Conservation (phyloP, 2,113 vertebrate genomes). For the Cepphus grylle region DNA sequence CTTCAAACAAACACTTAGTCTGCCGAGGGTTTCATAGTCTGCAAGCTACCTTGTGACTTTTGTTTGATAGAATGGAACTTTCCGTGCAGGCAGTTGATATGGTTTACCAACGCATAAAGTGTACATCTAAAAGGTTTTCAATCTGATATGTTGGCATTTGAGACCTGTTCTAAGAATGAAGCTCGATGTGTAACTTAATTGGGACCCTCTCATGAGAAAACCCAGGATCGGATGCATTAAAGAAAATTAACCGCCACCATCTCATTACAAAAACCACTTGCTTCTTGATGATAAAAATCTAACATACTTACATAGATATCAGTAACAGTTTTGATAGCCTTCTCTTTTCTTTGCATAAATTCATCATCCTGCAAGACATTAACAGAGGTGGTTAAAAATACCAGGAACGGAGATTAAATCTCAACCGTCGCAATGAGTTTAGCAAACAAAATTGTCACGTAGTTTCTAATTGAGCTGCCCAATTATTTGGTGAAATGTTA, state of each 20-base stretch:
- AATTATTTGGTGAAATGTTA: neutral
- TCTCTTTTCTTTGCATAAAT: conserved; percentile 84
- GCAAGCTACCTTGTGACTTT: neutral
- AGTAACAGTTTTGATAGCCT: conserved; percentile 78
- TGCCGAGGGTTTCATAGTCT: neutral
- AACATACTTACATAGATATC: conserved; percentile 85
- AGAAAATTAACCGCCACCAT: neutral
- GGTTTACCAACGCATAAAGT: neutral
- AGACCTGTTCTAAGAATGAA: neutral
- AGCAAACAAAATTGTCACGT: neutral
- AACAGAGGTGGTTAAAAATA: neutral
- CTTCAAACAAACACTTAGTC: neutral
- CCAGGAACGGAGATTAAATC: neutral
- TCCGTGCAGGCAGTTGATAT: neutral
- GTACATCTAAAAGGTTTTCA: neutral
- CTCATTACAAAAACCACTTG: neutral
- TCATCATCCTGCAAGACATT: conserved; percentile 85
- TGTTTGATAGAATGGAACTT: neutral
- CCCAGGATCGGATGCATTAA: neutral
- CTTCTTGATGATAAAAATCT: neutral
- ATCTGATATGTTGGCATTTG: neutral
- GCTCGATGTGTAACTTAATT: neutral
- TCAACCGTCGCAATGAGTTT: neutral
- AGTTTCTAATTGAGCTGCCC: neutral
- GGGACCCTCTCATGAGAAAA: neutral